Evolutionary conservation across 2,113 vertebrate genomes (phyloP).

Genomic region (Aspiorhynchus laticeps): DNA sequence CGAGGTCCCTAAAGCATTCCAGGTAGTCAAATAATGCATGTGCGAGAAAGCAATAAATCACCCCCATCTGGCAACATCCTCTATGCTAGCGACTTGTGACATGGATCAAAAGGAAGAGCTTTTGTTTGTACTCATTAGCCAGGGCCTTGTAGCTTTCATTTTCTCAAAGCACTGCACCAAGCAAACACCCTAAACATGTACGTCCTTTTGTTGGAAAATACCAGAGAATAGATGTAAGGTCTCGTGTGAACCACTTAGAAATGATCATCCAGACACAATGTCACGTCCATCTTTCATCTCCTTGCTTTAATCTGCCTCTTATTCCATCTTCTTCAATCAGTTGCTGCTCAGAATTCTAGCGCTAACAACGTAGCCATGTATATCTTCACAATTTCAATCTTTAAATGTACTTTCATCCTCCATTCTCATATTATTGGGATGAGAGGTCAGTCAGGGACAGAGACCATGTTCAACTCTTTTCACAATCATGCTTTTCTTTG

Average conservation of each 20-base stretch:
- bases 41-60: slow-evolving; percentile 51
- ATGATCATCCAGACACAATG: not conserved
- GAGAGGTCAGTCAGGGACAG: slow-evolving; percentile 5
- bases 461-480: not conserved
- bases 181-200: slow-evolving; percentile 11
- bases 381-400: not conserved
- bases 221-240: not conserved
- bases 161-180: not conserved
- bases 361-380: slow-evolving; percentile 6
- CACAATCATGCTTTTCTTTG: slow-evolving; percentile 1
- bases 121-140: slow-evolving; percentile 46
- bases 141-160: slow-evolving; percentile 9
- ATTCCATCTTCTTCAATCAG: slow-evolving; percentile 22
- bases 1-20: slow-evolving; percentile 23
- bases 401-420: slow-evolving; percentile 38
- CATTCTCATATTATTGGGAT: not conserved
- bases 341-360: not conserved
- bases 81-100: slow-evolving; percentile 26
- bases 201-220: not conserved
- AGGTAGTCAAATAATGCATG: slow-evolving; percentile 40
- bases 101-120: slow-evolving; percentile 44
- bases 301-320: slow-evolving; percentile 19
- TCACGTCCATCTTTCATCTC: slow-evolving; percentile 41
- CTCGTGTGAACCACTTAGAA: slow-evolving; percentile 1
- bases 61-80: slow-evolving; percentile 27